These are phyloP conservation scores for Porites evermanni DNA, from an alignment of 92 coral and sea anemone species.

Conservation along the genomic window DNA sequence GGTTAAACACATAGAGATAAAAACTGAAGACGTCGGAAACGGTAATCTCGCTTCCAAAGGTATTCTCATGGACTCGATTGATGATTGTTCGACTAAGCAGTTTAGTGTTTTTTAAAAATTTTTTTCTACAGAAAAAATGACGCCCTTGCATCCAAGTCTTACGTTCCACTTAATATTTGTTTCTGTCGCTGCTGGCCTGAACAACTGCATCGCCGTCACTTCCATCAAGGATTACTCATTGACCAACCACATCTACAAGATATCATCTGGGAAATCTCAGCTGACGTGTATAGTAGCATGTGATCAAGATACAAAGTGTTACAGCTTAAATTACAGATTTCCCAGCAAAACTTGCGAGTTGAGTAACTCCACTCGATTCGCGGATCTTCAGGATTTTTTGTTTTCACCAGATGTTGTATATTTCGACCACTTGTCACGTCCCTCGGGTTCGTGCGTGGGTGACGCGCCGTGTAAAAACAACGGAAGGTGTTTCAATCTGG, in stretches of 20 bases:
- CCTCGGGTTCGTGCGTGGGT: constrained; percentile 76
- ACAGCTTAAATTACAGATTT: constrained; percentile 73
- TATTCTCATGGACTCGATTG: no score
- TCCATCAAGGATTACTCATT: constrained; percentile 69
- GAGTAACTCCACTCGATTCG: constrained; percentile 64
- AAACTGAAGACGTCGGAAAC: no score
- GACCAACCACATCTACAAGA: constrained; percentile 53
- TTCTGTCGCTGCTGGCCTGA: constrained; percentile 16
- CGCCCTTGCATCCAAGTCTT: not conserved
- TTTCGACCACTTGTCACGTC: constrained; percentile 80
- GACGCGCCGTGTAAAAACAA: constrained; percentile 74
- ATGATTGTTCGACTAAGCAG: no score
- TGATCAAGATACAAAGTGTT: constrained; percentile 69
- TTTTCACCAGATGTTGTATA: constrained; percentile 64
- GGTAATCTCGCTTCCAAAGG: no score
- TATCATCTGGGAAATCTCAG: constrained; percentile 63
- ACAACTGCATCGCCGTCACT: constrained; percentile 44
- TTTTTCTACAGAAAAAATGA: constrained; percentile 1
- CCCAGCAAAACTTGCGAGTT: constrained; percentile 66
- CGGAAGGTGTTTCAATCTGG: constrained; percentile 72
- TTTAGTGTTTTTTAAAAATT: no score
- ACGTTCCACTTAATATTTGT: constrained; percentile 2
- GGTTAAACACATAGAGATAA: no score
- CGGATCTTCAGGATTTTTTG: constrained; percentile 55
- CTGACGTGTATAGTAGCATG: constrained; percentile 69